Evolutionary conservation across 2,113 vertebrate species (phyloP).

Genomic region (Melanocharis versteri): DNA sequence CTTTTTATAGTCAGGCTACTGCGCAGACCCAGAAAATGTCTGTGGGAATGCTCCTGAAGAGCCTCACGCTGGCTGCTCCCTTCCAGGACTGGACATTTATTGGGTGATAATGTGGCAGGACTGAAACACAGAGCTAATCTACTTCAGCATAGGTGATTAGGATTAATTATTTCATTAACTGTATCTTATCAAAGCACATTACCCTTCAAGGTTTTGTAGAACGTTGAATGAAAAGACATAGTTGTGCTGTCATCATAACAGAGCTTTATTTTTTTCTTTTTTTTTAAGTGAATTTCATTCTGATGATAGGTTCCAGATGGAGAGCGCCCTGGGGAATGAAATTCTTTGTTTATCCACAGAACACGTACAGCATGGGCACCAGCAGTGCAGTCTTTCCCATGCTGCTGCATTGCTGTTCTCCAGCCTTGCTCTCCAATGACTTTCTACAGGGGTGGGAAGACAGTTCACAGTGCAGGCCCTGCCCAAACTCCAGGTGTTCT

Average conservation of each 20-base stretch:
- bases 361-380: constrained; percentile 46
- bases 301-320: constrained; percentile 67
- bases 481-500: not conserved
- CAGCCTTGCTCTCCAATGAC: not conserved
- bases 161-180: constrained; percentile 13
- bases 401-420: constrained; percentile 18
- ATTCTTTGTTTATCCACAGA: constrained; percentile 66
- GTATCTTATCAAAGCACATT: constrained; percentile 11
- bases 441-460: not conserved
- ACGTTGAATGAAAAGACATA: not conserved
- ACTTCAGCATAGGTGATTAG: not conserved
- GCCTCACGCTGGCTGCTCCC: not conserved
- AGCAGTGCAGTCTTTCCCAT: constrained; percentile 23
- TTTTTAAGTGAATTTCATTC: constrained; percentile 42
- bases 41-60: not conserved
- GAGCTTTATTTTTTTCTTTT: not conserved
- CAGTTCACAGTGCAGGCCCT: not conserved
- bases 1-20: not conserved
- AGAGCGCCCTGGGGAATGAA: constrained; percentile 58
- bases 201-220: not conserved
- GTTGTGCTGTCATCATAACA: not conserved
- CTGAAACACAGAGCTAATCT: not conserved
- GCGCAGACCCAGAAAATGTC: not conserved
- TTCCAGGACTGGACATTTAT: not conserved
- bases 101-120: not conserved